Conservation (phyloP, 1,140 invertebrate species). For the Drosophila seguyi region DNA sequence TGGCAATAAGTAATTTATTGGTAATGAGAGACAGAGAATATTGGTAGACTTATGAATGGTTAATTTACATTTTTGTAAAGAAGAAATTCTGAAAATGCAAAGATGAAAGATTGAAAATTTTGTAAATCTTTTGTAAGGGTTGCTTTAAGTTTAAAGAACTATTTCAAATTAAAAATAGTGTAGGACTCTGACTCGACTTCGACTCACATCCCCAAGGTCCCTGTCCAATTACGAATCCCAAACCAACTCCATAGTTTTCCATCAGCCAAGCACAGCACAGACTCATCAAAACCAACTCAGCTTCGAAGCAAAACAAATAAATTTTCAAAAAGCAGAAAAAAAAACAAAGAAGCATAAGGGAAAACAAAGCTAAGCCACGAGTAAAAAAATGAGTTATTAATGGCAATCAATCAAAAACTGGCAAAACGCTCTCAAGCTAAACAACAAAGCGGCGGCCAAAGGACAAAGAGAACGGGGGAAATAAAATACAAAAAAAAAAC, state of each 20-base stretch:
- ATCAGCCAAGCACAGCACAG: background rate
- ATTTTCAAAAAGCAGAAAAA: conserved; percentile 45
- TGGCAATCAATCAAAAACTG: conserved; percentile 78
- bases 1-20: background rate
- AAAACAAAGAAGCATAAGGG: conserved; percentile 35
- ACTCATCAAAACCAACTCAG: conserved; percentile 53
- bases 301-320: conserved; percentile 67
- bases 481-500: conserved; percentile 37
- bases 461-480: conserved; percentile 31
- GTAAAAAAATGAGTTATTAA: conserved; percentile 78
- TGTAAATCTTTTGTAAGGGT: too few species aligned
- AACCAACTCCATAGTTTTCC: conserved; percentile 39
- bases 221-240: conserved; percentile 42
- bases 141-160: background rate
- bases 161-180: background rate
- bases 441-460: conserved; percentile 24
- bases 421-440: conserved; percentile 58
- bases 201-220: conserved; percentile 35
- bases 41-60: background rate
- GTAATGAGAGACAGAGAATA: background rate
- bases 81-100: background rate
- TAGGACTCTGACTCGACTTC: too few species aligned
- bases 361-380: conserved; percentile 43
- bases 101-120: background rate
- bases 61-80: background rate